phyloP scores from a whole-genome alignment of 2,113 vertebrate genomes.

The Pollimyrus isidori region DNA sequence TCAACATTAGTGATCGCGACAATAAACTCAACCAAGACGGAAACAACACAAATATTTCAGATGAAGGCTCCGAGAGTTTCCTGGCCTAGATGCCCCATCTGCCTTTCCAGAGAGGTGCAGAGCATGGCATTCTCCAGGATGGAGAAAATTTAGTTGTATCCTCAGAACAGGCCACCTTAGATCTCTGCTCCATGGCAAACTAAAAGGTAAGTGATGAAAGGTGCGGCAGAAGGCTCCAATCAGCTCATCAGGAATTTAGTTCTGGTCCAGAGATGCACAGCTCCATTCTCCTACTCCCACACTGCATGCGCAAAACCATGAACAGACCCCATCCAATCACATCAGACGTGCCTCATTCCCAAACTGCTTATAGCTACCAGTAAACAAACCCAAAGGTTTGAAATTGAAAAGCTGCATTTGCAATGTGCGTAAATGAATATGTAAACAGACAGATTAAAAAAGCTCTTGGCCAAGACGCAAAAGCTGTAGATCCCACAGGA shows the following conservation, averaged over 20 bases:
- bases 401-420: neutral
- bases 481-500: neutral
- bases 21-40: neutral
- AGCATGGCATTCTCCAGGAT: neutral
- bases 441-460: neutral
- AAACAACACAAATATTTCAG: neutral
- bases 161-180: neutral
- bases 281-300: neutral
- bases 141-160: neutral
- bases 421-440: neutral
- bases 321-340: neutral
- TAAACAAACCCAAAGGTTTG: neutral
- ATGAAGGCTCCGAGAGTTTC: neutral
- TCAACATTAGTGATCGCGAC: neutral
- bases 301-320: neutral
- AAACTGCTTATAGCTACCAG: neutral
- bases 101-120: neutral
- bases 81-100: neutral
- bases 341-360: neutral
- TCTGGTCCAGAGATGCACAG: neutral
- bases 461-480: neutral
- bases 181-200: neutral
- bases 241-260: neutral
- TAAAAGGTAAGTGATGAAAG: neutral
- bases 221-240: neutral